A percentile compares a stretch with the other conserved stretches of the same genome.
These are phyloP conservation scores for Sebastes vulpes DNA, from an alignment of 2,797 vertebrate genomes.

Conservation along the genomic window DNA sequence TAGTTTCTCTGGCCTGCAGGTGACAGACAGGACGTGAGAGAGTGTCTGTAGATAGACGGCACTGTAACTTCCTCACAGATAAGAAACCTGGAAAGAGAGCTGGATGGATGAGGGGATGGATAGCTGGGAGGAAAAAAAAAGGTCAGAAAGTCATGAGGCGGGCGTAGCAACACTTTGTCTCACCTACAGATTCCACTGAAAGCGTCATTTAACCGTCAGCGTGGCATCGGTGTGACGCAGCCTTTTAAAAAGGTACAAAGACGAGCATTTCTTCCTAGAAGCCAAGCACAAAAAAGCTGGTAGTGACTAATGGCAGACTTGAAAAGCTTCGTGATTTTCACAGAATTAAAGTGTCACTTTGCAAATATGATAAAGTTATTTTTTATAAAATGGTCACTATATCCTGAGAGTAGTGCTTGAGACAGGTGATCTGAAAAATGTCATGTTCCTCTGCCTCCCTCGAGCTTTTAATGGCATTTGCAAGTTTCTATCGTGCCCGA, in stretches of 20 bases:
- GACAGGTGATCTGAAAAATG: too few species aligned
- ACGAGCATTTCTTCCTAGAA: neutral
- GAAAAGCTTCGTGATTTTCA: neutral
- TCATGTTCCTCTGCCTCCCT: too few species aligned
- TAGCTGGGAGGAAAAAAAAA: neutral
- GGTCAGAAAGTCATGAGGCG: constrained; percentile 5
- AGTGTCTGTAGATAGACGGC: constrained; percentile 12
- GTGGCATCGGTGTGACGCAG: neutral
- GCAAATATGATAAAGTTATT: too few species aligned
- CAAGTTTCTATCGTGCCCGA: too few species aligned
- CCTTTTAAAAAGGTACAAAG: neutral
- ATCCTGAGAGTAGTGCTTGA: too few species aligned
- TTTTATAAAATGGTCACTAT: too few species aligned
- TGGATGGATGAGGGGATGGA: constrained; percentile 27
- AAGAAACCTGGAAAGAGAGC: constrained; percentile 39
- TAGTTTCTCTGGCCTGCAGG: constrained; percentile 54
- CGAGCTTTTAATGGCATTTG: too few species aligned
- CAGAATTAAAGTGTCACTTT: neutral
- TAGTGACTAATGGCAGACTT: neutral
- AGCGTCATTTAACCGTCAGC: neutral
- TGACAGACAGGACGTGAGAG: constrained; percentile 56
- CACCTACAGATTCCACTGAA: constrained; percentile 2
- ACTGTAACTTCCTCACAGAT: constrained; percentile 52
- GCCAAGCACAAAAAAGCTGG: neutral
- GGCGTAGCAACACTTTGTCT: constrained; percentile 13